phyloP scores from a whole-genome alignment of 2,888 invertebrate species.

The Loripinus fragilis region DNA sequence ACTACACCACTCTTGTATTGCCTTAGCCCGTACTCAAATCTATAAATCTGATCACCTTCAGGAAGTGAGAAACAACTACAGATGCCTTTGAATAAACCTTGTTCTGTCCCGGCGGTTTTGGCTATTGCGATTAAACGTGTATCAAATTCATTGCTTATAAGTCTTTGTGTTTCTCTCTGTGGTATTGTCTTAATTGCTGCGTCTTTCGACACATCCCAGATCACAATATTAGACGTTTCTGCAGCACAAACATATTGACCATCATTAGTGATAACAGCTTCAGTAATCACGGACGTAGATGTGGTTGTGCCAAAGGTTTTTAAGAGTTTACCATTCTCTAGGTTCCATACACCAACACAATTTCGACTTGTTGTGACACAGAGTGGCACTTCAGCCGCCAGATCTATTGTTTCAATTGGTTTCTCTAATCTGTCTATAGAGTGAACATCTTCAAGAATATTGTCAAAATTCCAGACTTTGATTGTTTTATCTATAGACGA shows the following conservation, averaged over 20 bases:
- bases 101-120: conserved; percentile 69
- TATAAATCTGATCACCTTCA: conserved; percentile 91
- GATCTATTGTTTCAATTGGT: conserved; percentile 93
- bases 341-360: conserved; percentile 97
- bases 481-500: conserved; percentile 99
- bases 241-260: conserved; percentile 94
- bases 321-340: conserved; percentile 92
- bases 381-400: conserved; percentile 88
- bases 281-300: conserved; percentile 96
- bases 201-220: conserved; percentile 92
- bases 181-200: conserved; percentile 92
- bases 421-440: conserved; percentile 93
- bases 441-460: conserved; percentile 97
- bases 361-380: conserved; percentile 97
- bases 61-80: conserved; percentile 80
- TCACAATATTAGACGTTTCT: conserved; percentile 94
- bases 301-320: conserved; percentile 95
- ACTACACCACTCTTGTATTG: conserved; percentile 90
- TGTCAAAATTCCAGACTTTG: conserved; percentile 99
- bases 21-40: conserved; percentile 92
- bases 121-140: conserved; percentile 90
- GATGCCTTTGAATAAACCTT: conserved; percentile 62
- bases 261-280: conserved; percentile 93
- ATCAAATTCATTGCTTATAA: conserved; percentile 90
- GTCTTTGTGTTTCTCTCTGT: conserved; percentile 91